These are phyloP conservation scores for Tricholaema leucomelas DNA, from an alignment of 2,113 vertebrate species.

Conservation along the genomic window DNA sequence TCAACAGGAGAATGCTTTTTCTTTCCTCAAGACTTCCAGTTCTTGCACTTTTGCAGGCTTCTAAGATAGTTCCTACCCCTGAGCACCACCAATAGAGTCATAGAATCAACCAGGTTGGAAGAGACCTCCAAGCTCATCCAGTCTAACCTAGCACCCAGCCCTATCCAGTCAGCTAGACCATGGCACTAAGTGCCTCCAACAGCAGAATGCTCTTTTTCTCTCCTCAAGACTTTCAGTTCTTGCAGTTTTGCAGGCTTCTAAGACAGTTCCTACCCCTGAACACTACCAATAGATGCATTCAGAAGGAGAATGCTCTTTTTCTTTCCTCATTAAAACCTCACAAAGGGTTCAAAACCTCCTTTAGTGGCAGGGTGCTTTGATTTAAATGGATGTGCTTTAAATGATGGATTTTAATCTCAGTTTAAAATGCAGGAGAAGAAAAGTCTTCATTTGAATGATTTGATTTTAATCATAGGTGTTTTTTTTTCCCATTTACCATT, in stretches of 20 bases:
- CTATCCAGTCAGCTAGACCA: too few relatives aligned
- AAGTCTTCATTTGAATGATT: not conserved
- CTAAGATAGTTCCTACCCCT: not conserved
- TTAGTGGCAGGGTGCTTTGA: slow-evolving; percentile 16
- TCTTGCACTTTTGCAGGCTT: not conserved
- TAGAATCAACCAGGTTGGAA: too few relatives aligned
- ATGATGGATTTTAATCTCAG: slow-evolving; percentile 24
- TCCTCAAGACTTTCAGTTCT: not conserved
- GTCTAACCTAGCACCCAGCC: too few relatives aligned
- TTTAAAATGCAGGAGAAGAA: not conserved
- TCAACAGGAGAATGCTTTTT: too few relatives aligned
- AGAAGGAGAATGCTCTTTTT: not conserved
- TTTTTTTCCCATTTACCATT: not conserved
- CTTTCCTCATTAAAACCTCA: slow-evolving; percentile 31
- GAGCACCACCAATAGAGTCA: not conserved
- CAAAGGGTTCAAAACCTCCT: slow-evolving; percentile 34
- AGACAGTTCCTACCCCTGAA: not conserved
- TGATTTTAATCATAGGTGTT: slow-evolving; percentile 47
- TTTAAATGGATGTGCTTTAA: slow-evolving; percentile 33
- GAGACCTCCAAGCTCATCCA: too few relatives aligned
- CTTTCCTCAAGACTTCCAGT: not conserved
- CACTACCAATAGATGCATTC: not conserved
- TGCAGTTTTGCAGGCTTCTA: not conserved
- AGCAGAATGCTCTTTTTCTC: too few relatives aligned
- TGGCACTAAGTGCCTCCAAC: too few relatives aligned